Conservation (phyloP, 2,888 invertebrate genomes). For the Amiota mariae region DNA sequence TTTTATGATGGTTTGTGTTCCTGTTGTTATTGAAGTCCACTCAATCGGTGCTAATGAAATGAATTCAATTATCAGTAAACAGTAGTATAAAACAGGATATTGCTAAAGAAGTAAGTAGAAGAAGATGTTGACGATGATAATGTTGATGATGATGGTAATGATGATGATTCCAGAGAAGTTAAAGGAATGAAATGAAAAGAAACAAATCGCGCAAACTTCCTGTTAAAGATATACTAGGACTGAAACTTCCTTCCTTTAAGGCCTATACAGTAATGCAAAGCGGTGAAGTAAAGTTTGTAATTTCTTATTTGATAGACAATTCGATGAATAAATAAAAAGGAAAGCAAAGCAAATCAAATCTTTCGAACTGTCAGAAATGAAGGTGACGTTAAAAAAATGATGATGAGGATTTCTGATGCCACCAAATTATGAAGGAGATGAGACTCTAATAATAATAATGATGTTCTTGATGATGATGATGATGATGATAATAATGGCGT, state of each 20-base stretch:
- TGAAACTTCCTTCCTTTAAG: no score
- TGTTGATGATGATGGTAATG: no score
- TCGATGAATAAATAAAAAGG: constrained; percentile 58
- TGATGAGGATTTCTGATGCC: constrained; percentile 7
- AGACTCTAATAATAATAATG: neutral
- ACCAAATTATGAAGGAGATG: neutral
- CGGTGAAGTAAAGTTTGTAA: no score
- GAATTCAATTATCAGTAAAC: constrained; percentile 54
- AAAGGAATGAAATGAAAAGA: neutral
- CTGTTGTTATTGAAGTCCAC: neutral
- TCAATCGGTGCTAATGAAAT: constrained; percentile 48
- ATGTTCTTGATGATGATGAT: no score
- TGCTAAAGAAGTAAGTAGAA: neutral
- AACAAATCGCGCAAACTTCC: neutral
- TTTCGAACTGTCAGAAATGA: constrained; percentile 3
- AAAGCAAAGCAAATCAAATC: constrained; percentile 52
- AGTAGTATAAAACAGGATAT: constrained; percentile 10
- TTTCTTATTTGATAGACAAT: neutral
- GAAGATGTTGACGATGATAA: no score
- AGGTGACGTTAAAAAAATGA: neutral
- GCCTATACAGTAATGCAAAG: no score
- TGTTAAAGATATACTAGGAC: no score
- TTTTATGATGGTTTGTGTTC: neutral
- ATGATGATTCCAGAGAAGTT: neutral
- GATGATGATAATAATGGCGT: neutral